Evolutionary conservation across 30 jellyfish, hydroid and myxozoan genomes (phyloP).

Genomic region (Hydractinia echinata): DNA sequence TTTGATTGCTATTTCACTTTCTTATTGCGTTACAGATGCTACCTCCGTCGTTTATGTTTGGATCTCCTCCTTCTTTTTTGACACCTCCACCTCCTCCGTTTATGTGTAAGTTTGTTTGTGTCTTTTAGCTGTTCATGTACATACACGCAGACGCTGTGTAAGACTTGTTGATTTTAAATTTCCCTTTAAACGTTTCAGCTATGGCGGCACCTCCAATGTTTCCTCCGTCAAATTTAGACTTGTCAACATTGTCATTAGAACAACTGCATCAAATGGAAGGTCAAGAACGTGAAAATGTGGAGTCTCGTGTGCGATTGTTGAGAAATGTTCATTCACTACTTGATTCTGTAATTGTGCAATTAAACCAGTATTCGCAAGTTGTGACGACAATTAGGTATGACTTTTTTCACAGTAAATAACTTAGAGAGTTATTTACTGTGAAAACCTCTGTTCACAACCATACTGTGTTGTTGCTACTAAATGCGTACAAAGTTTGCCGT

Average conservation of each 20-base stretch:
- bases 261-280: slow-evolving; percentile 93
- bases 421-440: no score
- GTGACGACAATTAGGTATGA: slow-evolving; percentile 68
- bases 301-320: slow-evolving; percentile 81
- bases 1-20: no score
- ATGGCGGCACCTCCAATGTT: slow-evolving; percentile 44
- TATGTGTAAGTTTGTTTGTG: slow-evolving; percentile 11
- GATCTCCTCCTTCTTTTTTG: slow-evolving; percentile 37
- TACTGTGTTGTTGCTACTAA: no score
- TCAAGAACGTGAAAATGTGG: slow-evolving; percentile 96
- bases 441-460: no score
- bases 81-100: slow-evolving; percentile 51
- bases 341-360: slow-evolving; percentile 88
- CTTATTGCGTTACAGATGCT: no score
- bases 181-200: neutral
- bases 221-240: slow-evolving; percentile 33
- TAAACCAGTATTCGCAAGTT: slow-evolving; percentile 85
- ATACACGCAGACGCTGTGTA: neutral
- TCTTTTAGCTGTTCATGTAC: neutral
- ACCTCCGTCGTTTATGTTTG: neutral
- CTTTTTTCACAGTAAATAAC: no score
- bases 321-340: slow-evolving; percentile 87
- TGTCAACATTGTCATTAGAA: slow-evolving; percentile 60
- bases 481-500: no score
- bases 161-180: neutral